phyloP scores from a whole-genome alignment of 2,888 invertebrate genomes.

The Drosophila mulleri region DNA sequence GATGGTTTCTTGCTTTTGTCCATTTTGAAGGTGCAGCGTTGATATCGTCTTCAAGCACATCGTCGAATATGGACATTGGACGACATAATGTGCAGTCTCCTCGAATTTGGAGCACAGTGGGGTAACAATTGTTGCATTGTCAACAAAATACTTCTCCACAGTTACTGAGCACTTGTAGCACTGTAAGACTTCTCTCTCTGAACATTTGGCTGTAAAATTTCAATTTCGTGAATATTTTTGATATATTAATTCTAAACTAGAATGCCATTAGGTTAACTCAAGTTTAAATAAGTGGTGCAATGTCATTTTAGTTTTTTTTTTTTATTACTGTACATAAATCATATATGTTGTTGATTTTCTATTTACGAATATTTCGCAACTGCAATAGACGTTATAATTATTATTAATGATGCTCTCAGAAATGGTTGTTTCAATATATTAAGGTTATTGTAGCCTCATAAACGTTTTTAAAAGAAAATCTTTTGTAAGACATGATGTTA shows the following conservation, averaged over 20 bases:
- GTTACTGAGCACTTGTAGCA: slow-evolving; percentile 92
- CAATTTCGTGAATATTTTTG: neutral
- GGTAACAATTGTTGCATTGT: slow-evolving; percentile 86
- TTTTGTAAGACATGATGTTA: no score
- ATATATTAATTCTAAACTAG: neutral
- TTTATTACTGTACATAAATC: no score
- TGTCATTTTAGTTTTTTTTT: neutral
- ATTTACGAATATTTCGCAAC: no score
- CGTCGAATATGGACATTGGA: slow-evolving; percentile 92
- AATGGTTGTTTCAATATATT: no score
- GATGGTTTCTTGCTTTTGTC: slow-evolving; percentile 84
- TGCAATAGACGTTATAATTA: neutral
- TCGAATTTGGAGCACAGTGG: slow-evolving; percentile 92
- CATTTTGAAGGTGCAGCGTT: slow-evolving; percentile 88
- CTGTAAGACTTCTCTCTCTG: slow-evolving; percentile 85
- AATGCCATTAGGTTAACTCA: neutral
- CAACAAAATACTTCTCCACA: slow-evolving; percentile 86
- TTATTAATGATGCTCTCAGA: neutral
- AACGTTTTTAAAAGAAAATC: neutral
- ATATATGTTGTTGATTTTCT: neutral
- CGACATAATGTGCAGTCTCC: slow-evolving; percentile 88
- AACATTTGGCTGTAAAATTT: slow-evolving; percentile 68
- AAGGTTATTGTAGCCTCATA: no score
- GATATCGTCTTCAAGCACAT: slow-evolving; percentile 92
- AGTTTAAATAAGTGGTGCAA: neutral